These are phyloP conservation scores for Tortricodes alternella DNA, from an alignment of 2,888 invertebrate genomes.

Conservation along the genomic window DNA sequence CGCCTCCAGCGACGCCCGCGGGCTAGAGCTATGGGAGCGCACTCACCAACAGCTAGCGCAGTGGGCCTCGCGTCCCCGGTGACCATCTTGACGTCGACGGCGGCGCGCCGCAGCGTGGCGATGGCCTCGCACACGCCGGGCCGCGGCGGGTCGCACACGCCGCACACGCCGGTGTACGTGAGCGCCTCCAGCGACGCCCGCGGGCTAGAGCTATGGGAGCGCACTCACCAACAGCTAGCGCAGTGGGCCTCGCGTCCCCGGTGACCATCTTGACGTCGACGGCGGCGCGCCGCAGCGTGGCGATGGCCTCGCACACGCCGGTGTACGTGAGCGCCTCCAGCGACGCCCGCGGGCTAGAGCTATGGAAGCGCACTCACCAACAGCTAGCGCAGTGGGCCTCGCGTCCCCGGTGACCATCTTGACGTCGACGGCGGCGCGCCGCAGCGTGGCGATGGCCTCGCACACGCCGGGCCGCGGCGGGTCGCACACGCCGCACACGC, in stretches of 20 bases:
- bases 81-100: conserved; percentile 97
- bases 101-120: conserved; percentile 89
- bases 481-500: conserved; percentile 93
- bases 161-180: conserved; percentile 86
- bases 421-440: conserved; percentile 92
- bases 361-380: conserved; percentile 85
- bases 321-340: conserved; percentile 46
- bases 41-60: conserved; percentile 94
- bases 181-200: background rate
- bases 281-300: conserved; percentile 90
- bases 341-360: background rate
- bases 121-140: conserved; percentile 94
- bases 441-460: conserved; percentile 92
- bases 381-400: conserved; percentile 96
- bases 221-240: conserved; percentile 93
- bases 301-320: conserved; percentile 92
- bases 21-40: background rate
- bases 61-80: conserved; percentile 99
- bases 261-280: conserved; percentile 98
- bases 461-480: conserved; percentile 95
- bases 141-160: conserved; percentile 91
- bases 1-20: background rate
- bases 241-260: conserved; percentile 98
- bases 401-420: conserved; percentile 99
- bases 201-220: background rate